A percentile compares a stretch with the other conserved stretches of the same genome.
phyloP scores from a whole-genome alignment of 1,140 invertebrate species.

The Vanessa tameamea region DNA sequence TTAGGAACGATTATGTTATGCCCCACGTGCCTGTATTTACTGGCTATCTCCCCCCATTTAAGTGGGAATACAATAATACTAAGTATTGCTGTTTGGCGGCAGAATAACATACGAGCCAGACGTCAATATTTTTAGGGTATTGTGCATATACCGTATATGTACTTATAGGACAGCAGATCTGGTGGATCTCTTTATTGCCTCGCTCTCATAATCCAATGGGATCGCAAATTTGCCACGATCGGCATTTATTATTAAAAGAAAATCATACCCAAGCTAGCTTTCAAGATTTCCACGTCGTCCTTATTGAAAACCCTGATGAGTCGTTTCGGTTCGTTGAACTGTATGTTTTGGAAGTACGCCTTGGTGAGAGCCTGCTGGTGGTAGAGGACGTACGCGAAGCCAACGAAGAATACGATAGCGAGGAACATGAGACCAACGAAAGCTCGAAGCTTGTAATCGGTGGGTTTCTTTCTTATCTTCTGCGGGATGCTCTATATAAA shows the following conservation, averaged over 20 bases:
- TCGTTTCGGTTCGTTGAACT: constrained; percentile 90
- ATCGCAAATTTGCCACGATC: too few species aligned
- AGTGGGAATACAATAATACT: too few species aligned
- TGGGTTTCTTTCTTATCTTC: constrained; percentile 84
- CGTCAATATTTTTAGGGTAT: too few species aligned
- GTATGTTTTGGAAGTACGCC: constrained; percentile 91
- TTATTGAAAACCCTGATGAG: constrained; percentile 87
- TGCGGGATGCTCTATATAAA: constrained; percentile 77
- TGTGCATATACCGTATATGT: too few species aligned
- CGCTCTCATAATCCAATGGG: too few species aligned
- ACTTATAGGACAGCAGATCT: too few species aligned
- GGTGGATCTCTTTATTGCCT: too few species aligned
- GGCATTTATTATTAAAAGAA: not conserved
- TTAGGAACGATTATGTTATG: too few species aligned
- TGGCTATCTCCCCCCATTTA: too few species aligned
- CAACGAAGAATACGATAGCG: constrained; percentile 89
- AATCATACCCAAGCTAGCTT: constrained; percentile 84
- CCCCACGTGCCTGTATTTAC: too few species aligned
- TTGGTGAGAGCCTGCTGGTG: constrained; percentile 89
- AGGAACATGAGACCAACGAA: constrained; percentile 91
- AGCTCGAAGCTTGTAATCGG: constrained; percentile 87
- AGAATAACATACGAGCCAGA: too few species aligned
- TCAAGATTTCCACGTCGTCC: constrained; percentile 86
- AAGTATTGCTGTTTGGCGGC: too few species aligned
- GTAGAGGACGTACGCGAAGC: constrained; percentile 91